Evolutionary conservation across 2,113 vertebrate species (phyloP), one percentile per base, ranked within the genome.

Genomic region (Galbula dea): DNA sequence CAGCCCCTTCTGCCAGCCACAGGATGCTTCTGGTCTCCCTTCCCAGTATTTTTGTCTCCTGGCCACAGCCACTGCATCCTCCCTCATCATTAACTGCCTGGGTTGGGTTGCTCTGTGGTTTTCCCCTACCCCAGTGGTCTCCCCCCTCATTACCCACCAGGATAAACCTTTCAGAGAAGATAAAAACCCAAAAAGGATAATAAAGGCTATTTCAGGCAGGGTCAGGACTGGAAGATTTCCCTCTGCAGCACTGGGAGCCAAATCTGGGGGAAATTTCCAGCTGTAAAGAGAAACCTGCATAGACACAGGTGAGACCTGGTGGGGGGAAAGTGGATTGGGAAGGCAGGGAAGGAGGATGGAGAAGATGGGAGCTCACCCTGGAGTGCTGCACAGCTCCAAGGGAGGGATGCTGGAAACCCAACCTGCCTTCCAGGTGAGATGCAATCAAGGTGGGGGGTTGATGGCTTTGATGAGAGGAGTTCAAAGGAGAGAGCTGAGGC

Each of bases 341-440:
- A 63, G 52, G 37, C 32, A 14, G 46, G 32, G 24, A 46, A 20
- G 12, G 29, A 30, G 36, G 46, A 2, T 2, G 21, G 23, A 20
- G 12, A 8, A 32, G 46, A 20, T 0, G 2, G 36, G 39, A 32
- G 8, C 30, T 72, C 9, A 0, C 22, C 63, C 51, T 1, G 3
- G 67, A 8, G 2, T 1, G 7, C 58, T 23, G 27, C 41, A 3
- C 3, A 5, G 48, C 68, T 55, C 22, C 1, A 2, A n/a, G 75
- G 37, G 24, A 34, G 41, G 32, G 15, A 9, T 43, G 51, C 81
- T 73, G 61, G 37, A 52, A 82, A 43, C n/a, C 15, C 78, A 45
- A 41, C 49, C 61, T 12, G 87, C 3, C 0, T 2, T 11, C 15
- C 37, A 3, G 67, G 52, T 2, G 29, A 1, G 37, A 1, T n/a